A percentile compares a stretch with the other conserved stretches of the same genome.
These are phyloP conservation scores for Neosalanx taihuensis DNA, from an alignment of 2,797 vertebrate species.

Conservation along the genomic window DNA sequence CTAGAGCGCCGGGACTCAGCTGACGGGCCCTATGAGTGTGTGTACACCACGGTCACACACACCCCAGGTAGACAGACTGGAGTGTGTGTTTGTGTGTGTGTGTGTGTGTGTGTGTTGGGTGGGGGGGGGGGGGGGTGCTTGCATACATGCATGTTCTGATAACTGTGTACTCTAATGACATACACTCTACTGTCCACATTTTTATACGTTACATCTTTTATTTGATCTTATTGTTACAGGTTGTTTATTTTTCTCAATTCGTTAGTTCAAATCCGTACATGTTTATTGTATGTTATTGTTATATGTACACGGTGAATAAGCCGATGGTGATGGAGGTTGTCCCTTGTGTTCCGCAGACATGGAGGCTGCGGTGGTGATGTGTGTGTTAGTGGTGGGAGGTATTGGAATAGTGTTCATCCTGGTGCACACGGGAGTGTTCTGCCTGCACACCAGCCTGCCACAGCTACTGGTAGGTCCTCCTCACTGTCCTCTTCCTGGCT, in stretches of 20 bases:
- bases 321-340: too few species aligned
- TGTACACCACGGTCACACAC: accelerated
- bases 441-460: slow-evolving; percentile 26
- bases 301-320: too few species aligned
- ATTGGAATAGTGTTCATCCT: not conserved
- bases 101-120: not conserved
- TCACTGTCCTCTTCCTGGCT: too few species aligned
- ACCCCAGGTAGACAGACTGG: slow-evolving; percentile 28
- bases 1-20: accelerated
- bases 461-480: slow-evolving; percentile 45
- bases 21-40: slow-evolving; percentile 45
- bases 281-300: too few species aligned
- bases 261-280: too few species aligned
- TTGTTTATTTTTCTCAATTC: too few species aligned
- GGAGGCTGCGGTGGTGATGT: not conserved
- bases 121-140: too few species aligned
- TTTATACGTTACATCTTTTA: too few species aligned
- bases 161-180: not conserved
- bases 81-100: not conserved
- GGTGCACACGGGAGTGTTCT: slow-evolving; percentile 25
- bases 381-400: accelerated
- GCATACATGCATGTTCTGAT: not conserved
- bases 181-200: too few species aligned
- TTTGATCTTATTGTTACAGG: too few species aligned
- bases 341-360: slow-evolving; percentile 28